Percentiles rank a stretch among this genome's conserved stretches.
phyloP scores from a whole-genome alignment of 2,113 vertebrate genomes.

The Mormoops blainvillei region DNA sequence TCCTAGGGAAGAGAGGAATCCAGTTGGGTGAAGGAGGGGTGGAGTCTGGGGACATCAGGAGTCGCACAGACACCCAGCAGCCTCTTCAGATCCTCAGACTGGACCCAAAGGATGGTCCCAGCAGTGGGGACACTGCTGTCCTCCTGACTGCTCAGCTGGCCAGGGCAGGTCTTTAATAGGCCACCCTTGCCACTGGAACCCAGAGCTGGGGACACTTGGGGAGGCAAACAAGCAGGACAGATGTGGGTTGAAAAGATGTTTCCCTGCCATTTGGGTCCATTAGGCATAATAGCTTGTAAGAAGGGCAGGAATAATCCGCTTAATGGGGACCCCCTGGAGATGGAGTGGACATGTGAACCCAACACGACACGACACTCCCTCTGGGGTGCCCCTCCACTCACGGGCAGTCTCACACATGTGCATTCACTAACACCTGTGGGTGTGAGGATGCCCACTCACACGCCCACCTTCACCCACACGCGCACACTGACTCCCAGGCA shows the following conservation, averaged over 20 bases:
- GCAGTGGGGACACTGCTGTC: background rate
- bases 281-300: background rate
- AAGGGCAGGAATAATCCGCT: background rate
- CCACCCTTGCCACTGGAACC: background rate
- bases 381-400: background rate
- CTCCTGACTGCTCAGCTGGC: background rate
- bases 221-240: background rate
- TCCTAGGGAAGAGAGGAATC: background rate
- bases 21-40: background rate
- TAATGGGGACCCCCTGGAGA: background rate
- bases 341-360: background rate
- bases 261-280: background rate
- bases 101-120: background rate
- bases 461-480: background rate
- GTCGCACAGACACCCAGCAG: background rate
- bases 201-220: background rate
- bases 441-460: background rate
- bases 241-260: background rate
- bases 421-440: rapidly evolving
- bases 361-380: background rate
- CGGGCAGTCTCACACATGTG: background rate
- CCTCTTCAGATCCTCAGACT: background rate
- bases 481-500: background rate
- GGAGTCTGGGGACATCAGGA: background rate
- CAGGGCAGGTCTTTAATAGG: background rate